Base-by-base conservation (phyloP, 2,888 invertebrate species). In the Chydorus sphaericus region DNA sequence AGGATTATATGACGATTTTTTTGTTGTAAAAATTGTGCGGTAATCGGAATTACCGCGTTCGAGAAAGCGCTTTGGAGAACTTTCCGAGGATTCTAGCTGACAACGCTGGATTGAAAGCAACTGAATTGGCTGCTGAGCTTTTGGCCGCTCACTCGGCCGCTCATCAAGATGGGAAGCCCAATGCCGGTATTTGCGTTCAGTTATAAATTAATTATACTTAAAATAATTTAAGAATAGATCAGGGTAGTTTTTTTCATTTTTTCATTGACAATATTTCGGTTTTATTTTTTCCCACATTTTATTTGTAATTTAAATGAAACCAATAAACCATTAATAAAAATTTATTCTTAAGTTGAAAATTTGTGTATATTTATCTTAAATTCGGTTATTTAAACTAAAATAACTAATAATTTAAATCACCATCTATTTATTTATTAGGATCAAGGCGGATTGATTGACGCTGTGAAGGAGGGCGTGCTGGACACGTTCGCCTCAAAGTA, bases 91-190 rank as follows among this genome's bases (percentile, higher is more conserved):
- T 89, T 1, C 73, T 99, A 56, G 89, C 96, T 2, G 94, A 97
- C 62, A 98, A 97, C 69, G 84, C 90, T 48, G 98, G 98, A 26
- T 78, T 85, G 31, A 87, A 87, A 70, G 82, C 85, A 11, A 89
- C 86, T 20, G 86, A 89, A 65, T 80, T 90, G 18, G 70, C 98
- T 39, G 85, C 89, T 50, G 87, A 90, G 67, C 74, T 99, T 56
- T 85, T 93, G 68, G 85, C 92, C 59, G 87, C 89, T n/a, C 97
- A 98, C 71, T n/a, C n/a, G n/a, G n/a, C n/a, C n/a, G n/a, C n/a
- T n/a, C n/a, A n/a, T n/a, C 86, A 86, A 70, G 82, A 83, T 62
- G 89, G 89, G 49, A 81, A 89, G 65, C 81, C 82, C 66, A 82
- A 77, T 64, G 71, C 75, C 55, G 98, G 97, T 4, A 86, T 87